phyloP scores from a whole-genome alignment of 2,797 vertebrate genomes.

The Spea hammondii region DNA sequence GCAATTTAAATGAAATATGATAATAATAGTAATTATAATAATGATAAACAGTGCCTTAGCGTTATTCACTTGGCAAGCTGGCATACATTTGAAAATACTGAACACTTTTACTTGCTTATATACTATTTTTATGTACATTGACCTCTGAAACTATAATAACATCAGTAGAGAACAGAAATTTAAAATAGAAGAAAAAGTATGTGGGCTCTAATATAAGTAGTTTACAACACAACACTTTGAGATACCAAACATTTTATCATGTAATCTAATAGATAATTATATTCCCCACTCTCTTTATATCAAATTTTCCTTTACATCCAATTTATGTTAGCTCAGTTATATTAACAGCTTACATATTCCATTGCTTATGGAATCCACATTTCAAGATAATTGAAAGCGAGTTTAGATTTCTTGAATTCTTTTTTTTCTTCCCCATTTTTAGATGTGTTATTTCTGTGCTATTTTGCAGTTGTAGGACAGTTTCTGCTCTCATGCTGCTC shows the following conservation, averaged over 20 bases:
- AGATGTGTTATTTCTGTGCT: constrained; percentile 56
- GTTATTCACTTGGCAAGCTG: too few species aligned
- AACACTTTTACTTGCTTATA: too few species aligned
- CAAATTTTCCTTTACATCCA: constrained; percentile 38
- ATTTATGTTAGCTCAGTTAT: constrained; percentile 50
- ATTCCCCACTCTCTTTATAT: neutral
- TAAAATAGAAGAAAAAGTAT: neutral
- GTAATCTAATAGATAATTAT: neutral
- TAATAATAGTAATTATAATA: too few species aligned
- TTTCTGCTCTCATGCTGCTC: constrained; percentile 60
- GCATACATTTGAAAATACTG: too few species aligned
- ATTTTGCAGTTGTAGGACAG: constrained; percentile 59
- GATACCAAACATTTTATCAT: neutral
- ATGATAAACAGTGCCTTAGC: too few species aligned
- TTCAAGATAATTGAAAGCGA: constrained; percentile 60
- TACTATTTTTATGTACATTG: too few species aligned
- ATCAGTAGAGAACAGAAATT: too few species aligned
- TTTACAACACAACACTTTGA: neutral
- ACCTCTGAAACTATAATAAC: too few species aligned
- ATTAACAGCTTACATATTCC: constrained; percentile 53
- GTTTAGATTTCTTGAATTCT: constrained; percentile 57
- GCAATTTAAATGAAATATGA: too few species aligned
- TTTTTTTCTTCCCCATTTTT: constrained; percentile 40
- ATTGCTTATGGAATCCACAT: constrained; percentile 44
- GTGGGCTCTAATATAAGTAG: neutral